A percentile compares a stretch with the other conserved stretches of the same genome.
Evolutionary conservation across 2,113 vertebrate genomes (phyloP).

Genomic region (Centropus unirufus): DNA sequence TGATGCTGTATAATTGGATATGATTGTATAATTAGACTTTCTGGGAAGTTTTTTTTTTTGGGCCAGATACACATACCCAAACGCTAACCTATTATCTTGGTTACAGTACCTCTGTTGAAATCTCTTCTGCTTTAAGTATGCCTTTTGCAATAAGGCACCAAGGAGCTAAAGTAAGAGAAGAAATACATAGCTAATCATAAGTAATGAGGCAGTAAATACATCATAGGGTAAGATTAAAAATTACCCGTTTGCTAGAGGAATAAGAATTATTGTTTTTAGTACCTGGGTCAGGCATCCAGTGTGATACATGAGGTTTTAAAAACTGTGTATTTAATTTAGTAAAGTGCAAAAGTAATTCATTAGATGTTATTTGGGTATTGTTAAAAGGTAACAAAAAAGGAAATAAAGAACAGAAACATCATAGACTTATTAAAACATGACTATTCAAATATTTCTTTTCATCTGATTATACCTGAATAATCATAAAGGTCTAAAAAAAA

Average conservation of each 20-base stretch:
- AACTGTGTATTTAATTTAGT: background rate
- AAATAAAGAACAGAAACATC: background rate
- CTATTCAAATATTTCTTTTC: background rate
- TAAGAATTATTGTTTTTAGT: background rate
- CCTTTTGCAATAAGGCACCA: background rate
- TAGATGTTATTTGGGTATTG: background rate
- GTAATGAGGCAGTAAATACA: background rate
- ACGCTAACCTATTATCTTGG: background rate
- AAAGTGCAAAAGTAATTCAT: background rate
- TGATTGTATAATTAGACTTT: background rate
- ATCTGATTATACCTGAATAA: background rate
- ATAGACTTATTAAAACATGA: background rate
- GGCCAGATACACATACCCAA: background rate
- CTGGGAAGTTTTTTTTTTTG: background rate
- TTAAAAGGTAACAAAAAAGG: background rate
- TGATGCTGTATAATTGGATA: background rate
- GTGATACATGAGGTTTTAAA: background rate
- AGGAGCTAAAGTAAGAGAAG: background rate
- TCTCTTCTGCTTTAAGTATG: background rate
- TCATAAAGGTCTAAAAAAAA: background rate
- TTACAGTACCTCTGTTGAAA: background rate
- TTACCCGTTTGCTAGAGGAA: background rate
- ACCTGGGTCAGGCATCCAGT: background rate
- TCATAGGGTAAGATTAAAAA: background rate
- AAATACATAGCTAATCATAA: background rate